A percentile compares a stretch with the other conserved stretches of the same genome.
Evolutionary conservation across 2,113 vertebrate genomes (phyloP).

Genomic region (Syrmaticus mikado): DNA sequence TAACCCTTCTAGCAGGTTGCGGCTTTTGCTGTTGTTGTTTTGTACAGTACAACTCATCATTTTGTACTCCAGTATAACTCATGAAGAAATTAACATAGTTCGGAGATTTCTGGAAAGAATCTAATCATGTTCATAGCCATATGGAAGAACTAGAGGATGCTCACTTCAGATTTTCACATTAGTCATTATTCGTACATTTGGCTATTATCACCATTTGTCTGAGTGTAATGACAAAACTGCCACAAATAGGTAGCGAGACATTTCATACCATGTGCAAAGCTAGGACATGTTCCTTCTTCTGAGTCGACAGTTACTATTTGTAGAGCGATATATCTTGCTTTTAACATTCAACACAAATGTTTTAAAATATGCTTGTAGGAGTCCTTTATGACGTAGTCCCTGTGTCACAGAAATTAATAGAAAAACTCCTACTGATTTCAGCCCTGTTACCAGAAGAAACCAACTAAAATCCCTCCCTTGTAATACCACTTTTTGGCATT

Average conservation of each 20-base stretch:
- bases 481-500: background rate
- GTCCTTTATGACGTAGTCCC: background rate
- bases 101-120: constrained; percentile 45
- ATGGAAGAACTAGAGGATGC: constrained; percentile 51
- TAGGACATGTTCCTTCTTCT: constrained; percentile 37
- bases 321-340: constrained; percentile 22
- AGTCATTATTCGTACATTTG: constrained; percentile 69
- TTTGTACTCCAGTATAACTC: background rate
- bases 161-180: constrained; percentile 58
- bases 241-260: constrained; percentile 37
- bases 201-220: constrained; percentile 46
- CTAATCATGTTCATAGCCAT: constrained; percentile 27
- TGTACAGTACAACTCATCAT: background rate
- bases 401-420: constrained; percentile 24
- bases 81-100: background rate
- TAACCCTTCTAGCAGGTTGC: background rate
- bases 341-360: constrained; percentile 34
- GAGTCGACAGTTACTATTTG: constrained; percentile 54
- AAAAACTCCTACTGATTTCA: constrained; percentile 42
- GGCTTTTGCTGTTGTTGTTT: background rate
- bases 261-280: background rate
- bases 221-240: constrained; percentile 9
- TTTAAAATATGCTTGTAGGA: constrained; percentile 40
- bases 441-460: background rate
- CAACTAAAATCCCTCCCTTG: constrained; percentile 11